Percentiles rank a stretch among this genome's conserved stretches.
Evolutionary conservation across 2,888 invertebrate genomes (phyloP).

Genomic region (Halocaridina rubra): DNA sequence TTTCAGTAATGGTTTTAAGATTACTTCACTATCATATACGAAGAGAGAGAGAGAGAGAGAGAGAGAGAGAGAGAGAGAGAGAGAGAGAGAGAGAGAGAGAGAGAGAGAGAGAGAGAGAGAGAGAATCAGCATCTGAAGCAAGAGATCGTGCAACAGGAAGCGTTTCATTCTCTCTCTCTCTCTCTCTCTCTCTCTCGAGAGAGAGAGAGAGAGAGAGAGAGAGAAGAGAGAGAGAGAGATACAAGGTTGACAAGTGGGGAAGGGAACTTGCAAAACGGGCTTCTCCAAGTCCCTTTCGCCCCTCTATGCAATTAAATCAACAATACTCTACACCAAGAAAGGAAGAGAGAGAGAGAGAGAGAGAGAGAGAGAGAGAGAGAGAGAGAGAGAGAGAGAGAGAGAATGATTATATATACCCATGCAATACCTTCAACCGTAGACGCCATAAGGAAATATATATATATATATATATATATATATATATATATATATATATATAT

Average conservation of each 20-base stretch:
- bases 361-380: neutral
- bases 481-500: too few relatives aligned
- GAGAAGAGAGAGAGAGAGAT: neutral
- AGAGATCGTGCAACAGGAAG: neutral
- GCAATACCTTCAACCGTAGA: too few relatives aligned
- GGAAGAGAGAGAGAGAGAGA: neutral
- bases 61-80: neutral
- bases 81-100: neutral
- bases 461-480: too few relatives aligned
- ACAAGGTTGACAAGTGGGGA: too few relatives aligned
- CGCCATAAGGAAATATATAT: too few relatives aligned
- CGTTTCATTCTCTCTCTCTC: neutral
- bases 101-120: neutral
- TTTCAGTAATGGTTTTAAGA: too few relatives aligned
- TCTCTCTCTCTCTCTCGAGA: neutral
- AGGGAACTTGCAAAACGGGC: too few relatives aligned
- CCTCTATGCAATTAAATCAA: too few relatives aligned
- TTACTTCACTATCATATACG: neutral
- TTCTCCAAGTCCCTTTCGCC: too few relatives aligned
- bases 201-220: neutral
- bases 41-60: neutral
- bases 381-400: neutral
- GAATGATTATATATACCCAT: too few relatives aligned
- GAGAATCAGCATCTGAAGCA: neutral
- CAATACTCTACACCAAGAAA: too few relatives aligned